phyloP scores from a whole-genome alignment of 1,140 invertebrate species.

The Phortica variegata region DNA sequence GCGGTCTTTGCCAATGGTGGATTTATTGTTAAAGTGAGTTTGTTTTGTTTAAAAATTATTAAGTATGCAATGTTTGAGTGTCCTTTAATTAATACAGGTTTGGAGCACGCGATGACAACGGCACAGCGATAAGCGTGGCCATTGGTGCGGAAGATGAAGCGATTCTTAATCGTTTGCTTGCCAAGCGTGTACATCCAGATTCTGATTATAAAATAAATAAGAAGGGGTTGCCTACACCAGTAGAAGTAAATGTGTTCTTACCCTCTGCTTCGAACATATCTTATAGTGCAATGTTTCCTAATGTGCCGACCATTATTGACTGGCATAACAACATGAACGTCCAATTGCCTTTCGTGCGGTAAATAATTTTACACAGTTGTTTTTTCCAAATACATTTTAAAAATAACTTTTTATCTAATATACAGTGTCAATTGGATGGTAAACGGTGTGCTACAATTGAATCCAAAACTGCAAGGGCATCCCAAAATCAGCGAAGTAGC shows the following conservation, averaged over 20 bases:
- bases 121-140: conserved; percentile 68
- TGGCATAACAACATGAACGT: conserved; percentile 84
- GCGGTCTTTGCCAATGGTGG: conserved; percentile 65
- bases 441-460: conserved; percentile 80
- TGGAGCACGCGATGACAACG: conserved; percentile 86
- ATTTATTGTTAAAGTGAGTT: conserved; percentile 68
- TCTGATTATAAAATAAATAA: conserved; percentile 87
- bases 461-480: conserved; percentile 75
- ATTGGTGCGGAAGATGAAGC: conserved; percentile 42
- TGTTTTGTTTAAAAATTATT: neutral
- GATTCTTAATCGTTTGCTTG: conserved; percentile 39
- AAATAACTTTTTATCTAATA: neutral
- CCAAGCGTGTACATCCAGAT: conserved; percentile 71
- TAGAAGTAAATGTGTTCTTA: conserved; percentile 65
- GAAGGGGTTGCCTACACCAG: conserved; percentile 65
- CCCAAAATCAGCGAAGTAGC: conserved; percentile 71
- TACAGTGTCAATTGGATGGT: conserved; percentile 77
- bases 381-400: neutral
- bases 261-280: conserved; percentile 68
- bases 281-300: conserved; percentile 80
- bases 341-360: conserved; percentile 66
- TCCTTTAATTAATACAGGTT: conserved; percentile 45
- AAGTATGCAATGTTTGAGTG: neutral
- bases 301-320: conserved; percentile 85
- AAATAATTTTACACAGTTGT: conserved; percentile 5